phyloP scores from a whole-genome alignment of 2,113 vertebrate genomes.

The Tupaia tana region DNA sequence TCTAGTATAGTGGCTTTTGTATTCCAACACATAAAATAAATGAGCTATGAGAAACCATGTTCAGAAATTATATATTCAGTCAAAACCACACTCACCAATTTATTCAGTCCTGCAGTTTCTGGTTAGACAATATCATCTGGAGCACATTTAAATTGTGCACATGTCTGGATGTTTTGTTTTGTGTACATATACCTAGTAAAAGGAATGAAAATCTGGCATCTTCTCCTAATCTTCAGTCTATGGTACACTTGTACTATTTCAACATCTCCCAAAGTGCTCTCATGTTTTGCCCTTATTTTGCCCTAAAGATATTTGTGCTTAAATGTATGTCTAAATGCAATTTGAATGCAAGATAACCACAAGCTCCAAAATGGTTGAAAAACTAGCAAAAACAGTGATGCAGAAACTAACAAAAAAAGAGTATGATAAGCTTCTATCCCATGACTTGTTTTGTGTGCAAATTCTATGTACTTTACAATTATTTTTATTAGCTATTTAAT shows the following conservation, averaged over 20 bases:
- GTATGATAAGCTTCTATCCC: background rate
- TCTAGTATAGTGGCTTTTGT: background rate
- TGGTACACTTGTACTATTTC: background rate
- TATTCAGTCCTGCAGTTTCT: background rate
- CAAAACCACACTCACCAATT: background rate
- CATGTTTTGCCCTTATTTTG: background rate
- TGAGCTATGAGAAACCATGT: background rate
- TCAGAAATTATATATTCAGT: constrained; percentile 22
- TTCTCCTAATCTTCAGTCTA: background rate
- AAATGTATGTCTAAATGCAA: constrained; percentile 47
- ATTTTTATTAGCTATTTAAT: constrained; percentile 43
- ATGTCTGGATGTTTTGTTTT: background rate
- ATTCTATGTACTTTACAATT: background rate
- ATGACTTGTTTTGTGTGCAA: background rate
- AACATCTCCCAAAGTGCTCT: background rate
- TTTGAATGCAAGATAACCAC: background rate
- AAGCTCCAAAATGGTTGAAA: background rate
- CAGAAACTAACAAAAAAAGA: background rate
- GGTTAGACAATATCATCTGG: background rate
- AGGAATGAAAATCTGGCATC: background rate
- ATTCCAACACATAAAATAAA: constrained; percentile 1
- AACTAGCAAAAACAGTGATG: constrained; percentile 25
- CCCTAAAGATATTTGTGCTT: background rate
- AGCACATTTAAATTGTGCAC: background rate
- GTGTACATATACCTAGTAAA: background rate